Base-by-base conservation (phyloP, 2,113 vertebrate species). In the Hemichromis elongatus region DNA sequence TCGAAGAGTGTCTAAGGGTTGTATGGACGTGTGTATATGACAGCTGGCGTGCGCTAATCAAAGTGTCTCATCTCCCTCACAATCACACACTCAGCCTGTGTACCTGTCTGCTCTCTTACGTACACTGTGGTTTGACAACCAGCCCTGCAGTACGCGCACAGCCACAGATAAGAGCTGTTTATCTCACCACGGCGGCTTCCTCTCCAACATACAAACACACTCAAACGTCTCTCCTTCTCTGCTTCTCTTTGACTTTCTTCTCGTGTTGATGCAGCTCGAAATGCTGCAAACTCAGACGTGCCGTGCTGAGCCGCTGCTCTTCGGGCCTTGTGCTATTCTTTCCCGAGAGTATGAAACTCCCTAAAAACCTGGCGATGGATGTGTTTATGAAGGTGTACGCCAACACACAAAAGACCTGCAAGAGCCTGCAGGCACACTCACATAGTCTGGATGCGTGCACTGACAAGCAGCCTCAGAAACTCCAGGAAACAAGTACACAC, bases 121-220 rank as follows among this genome's bases (percentile, higher is more conserved):
- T 81, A 90, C 90, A 53, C 82, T 95, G 94, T 28, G 94, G 94
- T 94, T 90, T 91, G 56, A 78, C 88, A 85, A 42, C 82, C 75
- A 66, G 50, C 85, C 45, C 82, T 90, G 92, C 90, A 89, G 73
- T 85, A 79, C 50, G 40, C 87, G 80, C 45, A 18, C 80, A 81
- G 63, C 81, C 30, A 26, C 90, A 91, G 93, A 94, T 94, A 90
- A 92, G 81, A 87, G 47, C 70, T 73, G 81, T 92, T 93, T 89
- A 89, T 94, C 92, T 92, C 82, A 77, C 92, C 81, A 30, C 68
- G 1, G 84, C 63, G 89, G 89, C 93, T 95, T 95, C 93, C 93
- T 94, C 88, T 85, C 30, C 57, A 83, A 73, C 85, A 56, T 79
- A 88, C 57, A 90, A 86, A 83, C 77, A 88, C 68, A 42, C 80